Base-by-base conservation (phyloP, 2,113 vertebrate species). In the Mormyrus iriodes region DNA sequence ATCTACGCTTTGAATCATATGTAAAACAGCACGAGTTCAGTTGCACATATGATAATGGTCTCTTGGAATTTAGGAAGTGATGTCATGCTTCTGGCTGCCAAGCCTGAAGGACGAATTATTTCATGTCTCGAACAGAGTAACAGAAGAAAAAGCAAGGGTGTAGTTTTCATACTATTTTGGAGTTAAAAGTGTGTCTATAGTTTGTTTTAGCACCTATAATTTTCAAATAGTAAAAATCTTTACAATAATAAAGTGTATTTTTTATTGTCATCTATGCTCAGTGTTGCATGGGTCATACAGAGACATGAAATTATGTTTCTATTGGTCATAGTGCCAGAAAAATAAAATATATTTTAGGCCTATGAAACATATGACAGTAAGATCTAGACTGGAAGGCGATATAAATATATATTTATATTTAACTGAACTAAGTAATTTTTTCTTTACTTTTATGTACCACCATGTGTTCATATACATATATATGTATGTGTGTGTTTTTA, bases 21-120 rank as follows among this genome's bases (percentile, higher is more conserved):
- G 73, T 58, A 76, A 88, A 90, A 86, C 88, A 90, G 89, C 86
- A 69, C 87, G 90, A 90, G 49, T 93, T 91, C 35, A 92, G 90
- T 91, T 92, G 92, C 79, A 90, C 89, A 90, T 89, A 85, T 91
- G 87, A 93, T 93, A 92, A 92, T 89, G 88, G 90, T 93, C 91
- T 92, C 91, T 91, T 42, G 86, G 91, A 90, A 91, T 93, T 91
- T 90, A 92, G 92, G 91, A 94, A 91, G 91, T 95, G 91, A 94
- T 94, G 93, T 95, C 93, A 94, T 91, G 42, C 24, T 49, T 42
- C 9, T 90, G 35, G 89, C 87, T 12, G 88, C 92, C 91, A 94
- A 90, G 90, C 91, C 90, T 90, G 86, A 92, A 90, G 19, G 55
- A 65, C 90, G 90, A 90, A 92, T 93, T 92, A 91, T 93, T 91